Evolutionary conservation across 2,113 vertebrate genomes (phyloP).

Genomic region (Psittacula cyanocephala): DNA sequence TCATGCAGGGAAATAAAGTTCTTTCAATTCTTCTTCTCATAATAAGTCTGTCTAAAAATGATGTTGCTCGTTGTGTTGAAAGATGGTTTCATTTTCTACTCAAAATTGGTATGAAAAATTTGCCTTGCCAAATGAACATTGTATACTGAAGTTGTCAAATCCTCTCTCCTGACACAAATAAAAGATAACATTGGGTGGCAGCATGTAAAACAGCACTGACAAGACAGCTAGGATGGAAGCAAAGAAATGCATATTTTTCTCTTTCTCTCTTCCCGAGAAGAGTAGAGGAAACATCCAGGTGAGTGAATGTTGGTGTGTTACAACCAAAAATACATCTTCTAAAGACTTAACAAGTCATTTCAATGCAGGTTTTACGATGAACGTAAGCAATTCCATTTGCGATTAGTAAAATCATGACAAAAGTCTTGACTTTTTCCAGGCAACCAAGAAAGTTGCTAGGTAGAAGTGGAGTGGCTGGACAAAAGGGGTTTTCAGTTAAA

Average conservation of each 20-base stretch:
- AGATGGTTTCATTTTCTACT: slow-evolving; percentile 79
- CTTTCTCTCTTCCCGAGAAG: slow-evolving; percentile 53
- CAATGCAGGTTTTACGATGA: slow-evolving; percentile 11
- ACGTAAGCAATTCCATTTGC: slow-evolving; percentile 54
- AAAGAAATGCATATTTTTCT: slow-evolving; percentile 68
- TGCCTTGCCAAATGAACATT: slow-evolving; percentile 77
- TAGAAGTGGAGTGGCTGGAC: background rate
- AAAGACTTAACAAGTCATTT: slow-evolving; percentile 53
- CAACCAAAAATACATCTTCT: slow-evolving; percentile 36
- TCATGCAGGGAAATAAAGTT: slow-evolving; percentile 50
- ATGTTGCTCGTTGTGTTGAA: slow-evolving; percentile 73
- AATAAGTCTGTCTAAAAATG: slow-evolving; percentile 78
- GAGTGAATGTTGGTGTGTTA: background rate
- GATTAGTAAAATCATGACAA: slow-evolving; percentile 72
- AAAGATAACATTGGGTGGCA: slow-evolving; percentile 76
- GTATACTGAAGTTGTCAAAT: slow-evolving; percentile 77
- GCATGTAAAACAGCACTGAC: slow-evolving; percentile 79
- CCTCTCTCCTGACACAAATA: slow-evolving; percentile 80
- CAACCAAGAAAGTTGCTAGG: slow-evolving; percentile 10
- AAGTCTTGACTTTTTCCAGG: slow-evolving; percentile 56
- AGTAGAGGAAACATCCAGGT: slow-evolving; percentile 4
- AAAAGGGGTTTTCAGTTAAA: slow-evolving; percentile 1
- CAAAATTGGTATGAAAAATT: slow-evolving; percentile 77
- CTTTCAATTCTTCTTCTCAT: slow-evolving; percentile 59
- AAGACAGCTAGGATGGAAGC: slow-evolving; percentile 70